Conservation (phyloP, 2,888 invertebrate genomes). For the Leptinotarsa rubiginosa region DNA sequence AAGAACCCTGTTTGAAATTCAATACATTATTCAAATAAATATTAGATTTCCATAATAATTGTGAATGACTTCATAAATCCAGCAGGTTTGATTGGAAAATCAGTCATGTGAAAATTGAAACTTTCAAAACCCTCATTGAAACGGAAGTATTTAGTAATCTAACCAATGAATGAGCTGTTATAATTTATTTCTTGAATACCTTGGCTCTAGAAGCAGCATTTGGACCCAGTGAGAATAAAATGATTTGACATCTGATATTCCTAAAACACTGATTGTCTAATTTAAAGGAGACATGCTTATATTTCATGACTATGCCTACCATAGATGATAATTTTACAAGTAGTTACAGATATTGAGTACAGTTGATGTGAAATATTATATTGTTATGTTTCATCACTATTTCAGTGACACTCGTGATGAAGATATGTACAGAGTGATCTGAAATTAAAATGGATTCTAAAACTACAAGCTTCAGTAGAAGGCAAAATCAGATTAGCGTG, state of each 20-base stretch:
- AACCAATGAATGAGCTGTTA: not conserved
- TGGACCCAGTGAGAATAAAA: constrained; percentile 4
- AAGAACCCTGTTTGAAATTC: no score
- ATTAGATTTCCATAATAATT: no score
- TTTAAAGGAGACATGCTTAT: constrained; percentile 6
- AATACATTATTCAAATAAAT: no score
- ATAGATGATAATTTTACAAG: not conserved
- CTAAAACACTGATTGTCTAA: constrained; percentile 39
- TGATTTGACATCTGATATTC: not conserved
- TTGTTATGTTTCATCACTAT: not conserved
- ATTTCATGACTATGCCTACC: constrained; percentile 7
- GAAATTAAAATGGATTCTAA: not conserved
- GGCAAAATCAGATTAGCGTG: no score
- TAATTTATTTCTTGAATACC: not conserved
- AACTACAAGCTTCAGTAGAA: not conserved
- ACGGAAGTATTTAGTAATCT: not conserved
- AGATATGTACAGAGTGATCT: constrained; percentile 12
- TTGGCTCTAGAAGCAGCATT: not conserved
- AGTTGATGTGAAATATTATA: constrained; percentile 8
- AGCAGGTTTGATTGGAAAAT: no score
- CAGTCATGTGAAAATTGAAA: no score
- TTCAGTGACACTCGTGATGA: not conserved
- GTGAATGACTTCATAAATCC: no score
- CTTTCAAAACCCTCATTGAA: not conserved
- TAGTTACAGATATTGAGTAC: not conserved